A percentile compares a stretch with the other conserved stretches of the same genome.
phyloP scores from a whole-genome alignment of 2,888 invertebrate genomes.

The Drosophila anomalata region DNA sequence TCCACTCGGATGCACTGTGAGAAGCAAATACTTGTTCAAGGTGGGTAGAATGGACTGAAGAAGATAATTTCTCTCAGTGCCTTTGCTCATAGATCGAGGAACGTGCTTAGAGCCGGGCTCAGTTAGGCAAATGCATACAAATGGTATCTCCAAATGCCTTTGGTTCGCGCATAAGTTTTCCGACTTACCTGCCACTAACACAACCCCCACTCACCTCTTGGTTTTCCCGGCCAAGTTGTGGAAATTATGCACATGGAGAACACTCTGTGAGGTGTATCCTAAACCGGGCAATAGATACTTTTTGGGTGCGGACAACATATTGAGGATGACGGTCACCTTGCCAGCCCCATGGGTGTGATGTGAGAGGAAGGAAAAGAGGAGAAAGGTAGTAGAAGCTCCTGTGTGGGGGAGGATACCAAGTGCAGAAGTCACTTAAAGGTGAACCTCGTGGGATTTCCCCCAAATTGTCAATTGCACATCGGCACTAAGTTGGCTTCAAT shows the following conservation, averaged over 20 bases:
- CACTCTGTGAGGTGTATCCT: slow-evolving; percentile 41
- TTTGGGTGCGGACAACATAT: slow-evolving; percentile 62
- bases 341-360: not conserved
- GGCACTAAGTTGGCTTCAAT: slow-evolving; percentile 43
- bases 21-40: slow-evolving; percentile 17
- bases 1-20: slow-evolving; percentile 29
- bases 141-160: slow-evolving; percentile 51
- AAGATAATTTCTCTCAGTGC: slow-evolving; percentile 13
- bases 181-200: slow-evolving; percentile 29
- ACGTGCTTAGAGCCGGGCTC: slow-evolving; percentile 59
- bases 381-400: no score
- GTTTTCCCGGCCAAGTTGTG: slow-evolving; percentile 42
- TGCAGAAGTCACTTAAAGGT: slow-evolving; percentile 46
- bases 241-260: slow-evolving; percentile 75
- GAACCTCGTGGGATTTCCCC: slow-evolving; percentile 38
- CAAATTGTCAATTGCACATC: slow-evolving; percentile 39
- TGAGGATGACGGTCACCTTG: slow-evolving; percentile 52
- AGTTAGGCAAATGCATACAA: slow-evolving; percentile 72
- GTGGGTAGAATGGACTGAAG: not conserved
- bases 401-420: slow-evolving; percentile 6
- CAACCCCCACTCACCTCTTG: not conserved
- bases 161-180: slow-evolving; percentile 49
- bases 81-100: slow-evolving; percentile 24
- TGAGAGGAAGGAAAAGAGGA: not conserved
- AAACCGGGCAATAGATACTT: slow-evolving; percentile 63